These are phyloP conservation scores for Gnathonemus longibarbis DNA, from an alignment of 2,113 vertebrate species.

Conservation along the genomic window DNA sequence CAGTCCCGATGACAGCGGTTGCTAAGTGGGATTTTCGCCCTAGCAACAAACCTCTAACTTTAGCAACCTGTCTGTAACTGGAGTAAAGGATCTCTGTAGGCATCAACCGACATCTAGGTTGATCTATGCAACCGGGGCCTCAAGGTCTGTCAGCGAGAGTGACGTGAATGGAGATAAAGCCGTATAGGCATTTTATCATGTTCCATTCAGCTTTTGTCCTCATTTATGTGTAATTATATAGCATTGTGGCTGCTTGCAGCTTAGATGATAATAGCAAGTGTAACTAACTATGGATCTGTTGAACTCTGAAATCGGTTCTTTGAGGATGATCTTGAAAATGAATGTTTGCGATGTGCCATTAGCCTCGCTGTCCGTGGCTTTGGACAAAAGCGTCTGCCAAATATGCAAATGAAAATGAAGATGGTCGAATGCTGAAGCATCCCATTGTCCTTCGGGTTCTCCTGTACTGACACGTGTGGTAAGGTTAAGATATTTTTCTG, in stretches of 20 bases:
- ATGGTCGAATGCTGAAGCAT: not conserved
- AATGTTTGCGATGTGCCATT: not conserved
- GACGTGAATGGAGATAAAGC: not conserved
- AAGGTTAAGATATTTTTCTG: not conserved
- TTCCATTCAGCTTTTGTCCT: not conserved
- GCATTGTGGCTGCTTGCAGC: not conserved
- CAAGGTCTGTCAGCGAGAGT: not conserved
- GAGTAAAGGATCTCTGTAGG: not conserved
- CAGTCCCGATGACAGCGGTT: constrained; percentile 14
- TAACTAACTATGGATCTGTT: not conserved
- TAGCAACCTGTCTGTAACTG: constrained; percentile 18
- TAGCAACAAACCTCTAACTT: constrained; percentile 22
- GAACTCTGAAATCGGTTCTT: not conserved
- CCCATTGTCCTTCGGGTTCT: not conserved
- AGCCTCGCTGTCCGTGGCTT: not conserved
- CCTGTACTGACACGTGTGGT: not conserved
- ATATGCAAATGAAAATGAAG: not conserved
- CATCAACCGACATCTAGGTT: constrained; percentile 12
- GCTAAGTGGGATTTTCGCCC: constrained; percentile 21
- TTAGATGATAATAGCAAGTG: not conserved
- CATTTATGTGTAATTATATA: not conserved
- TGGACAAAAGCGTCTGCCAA: not conserved
- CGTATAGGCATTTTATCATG: not conserved
- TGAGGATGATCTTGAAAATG: not conserved
- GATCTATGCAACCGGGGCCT: not conserved